Base-by-base conservation (phyloP, 23 tunicate species). In the Diplosoma virens region DNA sequence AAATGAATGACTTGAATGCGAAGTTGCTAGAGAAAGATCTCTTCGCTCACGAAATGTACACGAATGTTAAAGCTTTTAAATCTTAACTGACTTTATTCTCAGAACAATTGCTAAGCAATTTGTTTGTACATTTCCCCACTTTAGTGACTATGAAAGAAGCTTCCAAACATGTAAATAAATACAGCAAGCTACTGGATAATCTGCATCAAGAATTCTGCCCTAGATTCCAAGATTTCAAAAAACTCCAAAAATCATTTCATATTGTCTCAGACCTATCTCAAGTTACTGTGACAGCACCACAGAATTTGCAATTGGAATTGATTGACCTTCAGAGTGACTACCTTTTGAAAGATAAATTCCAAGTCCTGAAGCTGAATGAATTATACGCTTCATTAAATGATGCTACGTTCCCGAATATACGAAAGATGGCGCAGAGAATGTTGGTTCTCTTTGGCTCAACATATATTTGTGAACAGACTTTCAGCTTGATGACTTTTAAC, bases 241-340 rank as follows among this genome's bases (percentile, higher is more conserved):
- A n/a, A n/a, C n/a, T n/a, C 37, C 29, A 68, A 68, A 37, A 68
- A 68, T 14, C 23, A 37, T 68, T 68, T 68, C 75, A 68, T 11
- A 34, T 68, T 28, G 54, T 68, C 25, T 68, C 75, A 22, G 30
- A 53, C 37, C 55, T 68, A 5, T 68, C 75, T 9, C 55, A 68
- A 35, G 75, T 68, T 22, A 54, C 53, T 68, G 54, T 22, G 25
- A 68, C 75, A 9, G 75, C 75, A 68, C 75, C 25, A 37, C 25
- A 68, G 23, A 54, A 36, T 9, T 16, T 68, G 32, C 75, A 68
- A 22, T 37, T 68, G 75, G 54, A 68, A 37, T 37, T 68, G 28
- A 68, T 68, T 25, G 75, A 68, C 37, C 75, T 36, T 68, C 75
- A 68, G 54, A 68, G 28, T 68, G 75, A 68, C 75, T 65, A 65